These are phyloP conservation scores for Sesamia nonagrioides DNA, from an alignment of 1,140 invertebrate genomes.

Conservation along the genomic window DNA sequence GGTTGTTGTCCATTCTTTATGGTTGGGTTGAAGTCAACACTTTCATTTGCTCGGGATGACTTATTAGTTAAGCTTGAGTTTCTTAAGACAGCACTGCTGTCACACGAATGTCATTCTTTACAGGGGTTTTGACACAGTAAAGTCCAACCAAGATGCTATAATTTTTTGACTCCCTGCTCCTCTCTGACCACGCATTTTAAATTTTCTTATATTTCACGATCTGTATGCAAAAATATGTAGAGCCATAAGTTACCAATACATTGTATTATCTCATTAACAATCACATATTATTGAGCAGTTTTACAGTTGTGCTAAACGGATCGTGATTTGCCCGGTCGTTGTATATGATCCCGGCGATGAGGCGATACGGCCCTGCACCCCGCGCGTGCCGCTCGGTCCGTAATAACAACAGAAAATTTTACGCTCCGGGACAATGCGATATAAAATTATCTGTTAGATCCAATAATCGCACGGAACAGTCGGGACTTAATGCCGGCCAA, in stretches of 20 bases:
- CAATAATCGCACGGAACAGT: constrained; percentile 86
- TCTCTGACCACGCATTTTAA: too few species aligned
- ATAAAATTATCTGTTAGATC: constrained; percentile 87
- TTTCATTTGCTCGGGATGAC: constrained; percentile 1
- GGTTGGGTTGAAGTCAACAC: neutral
- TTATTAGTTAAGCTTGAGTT: neutral
- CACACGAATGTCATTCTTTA: too few species aligned
- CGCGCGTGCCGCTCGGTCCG: constrained; percentile 67
- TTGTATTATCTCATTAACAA: constrained; percentile 36
- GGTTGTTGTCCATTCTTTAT: neutral
- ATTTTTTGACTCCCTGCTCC: too few species aligned
- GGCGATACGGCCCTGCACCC: constrained; percentile 57
- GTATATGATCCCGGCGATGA: constrained; percentile 63
- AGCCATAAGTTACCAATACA: neutral
- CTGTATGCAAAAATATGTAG: neutral
- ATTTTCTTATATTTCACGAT: neutral
- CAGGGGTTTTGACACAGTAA: too few species aligned
- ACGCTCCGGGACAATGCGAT: constrained; percentile 86
- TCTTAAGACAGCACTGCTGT: too few species aligned
- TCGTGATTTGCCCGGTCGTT: constrained; percentile 60
- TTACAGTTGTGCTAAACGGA: constrained; percentile 62
- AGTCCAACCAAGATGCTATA: too few species aligned
- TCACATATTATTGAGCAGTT: constrained; percentile 34
- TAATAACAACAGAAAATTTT: constrained; percentile 85
- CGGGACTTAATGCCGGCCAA: constrained; percentile 85